phyloP scores from a whole-genome alignment of 2,113 vertebrate genomes.

The Danionella cerebrum region DNA sequence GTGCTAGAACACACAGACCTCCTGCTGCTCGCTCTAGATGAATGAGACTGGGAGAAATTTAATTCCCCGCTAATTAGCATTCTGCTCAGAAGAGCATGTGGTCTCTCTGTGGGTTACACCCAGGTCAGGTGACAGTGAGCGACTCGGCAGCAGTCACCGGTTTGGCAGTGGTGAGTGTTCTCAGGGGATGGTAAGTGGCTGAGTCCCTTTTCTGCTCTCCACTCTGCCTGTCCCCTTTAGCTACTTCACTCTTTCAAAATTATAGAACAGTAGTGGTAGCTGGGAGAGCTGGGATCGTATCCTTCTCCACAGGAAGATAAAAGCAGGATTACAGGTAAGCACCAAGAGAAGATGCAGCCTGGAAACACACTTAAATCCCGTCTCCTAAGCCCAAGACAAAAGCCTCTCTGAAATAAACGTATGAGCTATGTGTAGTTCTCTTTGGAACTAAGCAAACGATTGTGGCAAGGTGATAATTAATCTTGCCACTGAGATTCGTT shows the following conservation, averaged over 20 bases:
- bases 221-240: constrained; percentile 55
- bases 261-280: constrained; percentile 29
- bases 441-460: constrained; percentile 42
- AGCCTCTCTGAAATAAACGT: constrained; percentile 11
- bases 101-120: constrained; percentile 19
- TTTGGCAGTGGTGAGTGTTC: neutral
- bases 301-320: constrained; percentile 43
- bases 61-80: constrained; percentile 32
- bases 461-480: constrained; percentile 46
- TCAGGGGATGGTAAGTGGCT: constrained; percentile 17
- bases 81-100: constrained; percentile 25
- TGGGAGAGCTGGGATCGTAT: constrained; percentile 34
- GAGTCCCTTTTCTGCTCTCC: constrained; percentile 54
- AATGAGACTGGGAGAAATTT: constrained; percentile 28
- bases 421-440: constrained; percentile 21
- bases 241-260: constrained; percentile 51
- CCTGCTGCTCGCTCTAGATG: constrained; percentile 14
- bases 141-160: neutral
- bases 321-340: constrained; percentile 56
- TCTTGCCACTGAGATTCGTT: neutral
- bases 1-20: constrained; percentile 16
- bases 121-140: neutral
- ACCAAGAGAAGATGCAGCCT: constrained; percentile 42
- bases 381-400: neutral
- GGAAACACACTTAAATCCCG: constrained; percentile 20